Evolutionary conservation across 1,140 invertebrate genomes (phyloP).

Genomic region (Penaeus japonicus): DNA sequence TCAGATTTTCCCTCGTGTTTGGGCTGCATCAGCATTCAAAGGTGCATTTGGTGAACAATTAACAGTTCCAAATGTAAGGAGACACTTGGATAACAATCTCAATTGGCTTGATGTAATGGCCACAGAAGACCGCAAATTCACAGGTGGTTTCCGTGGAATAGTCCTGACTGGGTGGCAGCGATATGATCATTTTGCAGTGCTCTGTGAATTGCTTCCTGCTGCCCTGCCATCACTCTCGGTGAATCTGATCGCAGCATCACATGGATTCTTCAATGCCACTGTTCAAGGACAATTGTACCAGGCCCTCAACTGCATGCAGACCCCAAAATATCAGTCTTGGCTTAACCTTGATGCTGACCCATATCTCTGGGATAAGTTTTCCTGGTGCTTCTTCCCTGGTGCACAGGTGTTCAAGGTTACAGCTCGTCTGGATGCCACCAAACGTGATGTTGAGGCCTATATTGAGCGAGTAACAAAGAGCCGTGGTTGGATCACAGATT

Average conservation of each 20-base stretch:
- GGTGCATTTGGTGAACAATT: slow-evolving; percentile 73
- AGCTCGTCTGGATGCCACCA: slow-evolving; percentile 67
- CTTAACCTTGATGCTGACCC: slow-evolving; percentile 70
- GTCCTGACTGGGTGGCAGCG: slow-evolving; percentile 73
- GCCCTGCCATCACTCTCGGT: slow-evolving; percentile 80
- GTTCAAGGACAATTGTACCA: slow-evolving; percentile 68
- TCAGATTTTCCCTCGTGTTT: slow-evolving; percentile 83
- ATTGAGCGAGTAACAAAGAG: slow-evolving; percentile 60
- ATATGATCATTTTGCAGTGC: slow-evolving; percentile 91
- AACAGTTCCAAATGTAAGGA: slow-evolving; percentile 71
- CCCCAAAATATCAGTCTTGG: slow-evolving; percentile 54
- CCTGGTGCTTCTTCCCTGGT: slow-evolving; percentile 69
- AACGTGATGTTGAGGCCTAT: slow-evolving; percentile 64
- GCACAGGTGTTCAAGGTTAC: slow-evolving; percentile 71
- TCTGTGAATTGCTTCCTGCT: slow-evolving; percentile 90
- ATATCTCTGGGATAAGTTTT: slow-evolving; percentile 70
- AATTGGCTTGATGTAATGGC: slow-evolving; percentile 76
- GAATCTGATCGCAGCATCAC: slow-evolving; percentile 70
- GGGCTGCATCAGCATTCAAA: slow-evolving; percentile 93
- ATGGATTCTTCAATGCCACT: slow-evolving; percentile 72
- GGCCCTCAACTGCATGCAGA: slow-evolving; percentile 68
- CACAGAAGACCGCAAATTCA: slow-evolving; percentile 68
- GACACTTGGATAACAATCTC: slow-evolving; percentile 77
- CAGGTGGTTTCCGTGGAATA: slow-evolving; percentile 70
- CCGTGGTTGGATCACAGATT: slow-evolving; percentile 79